phyloP scores from a whole-genome alignment of 2,797 vertebrate genomes.

The Onychomys arenicola region DNA sequence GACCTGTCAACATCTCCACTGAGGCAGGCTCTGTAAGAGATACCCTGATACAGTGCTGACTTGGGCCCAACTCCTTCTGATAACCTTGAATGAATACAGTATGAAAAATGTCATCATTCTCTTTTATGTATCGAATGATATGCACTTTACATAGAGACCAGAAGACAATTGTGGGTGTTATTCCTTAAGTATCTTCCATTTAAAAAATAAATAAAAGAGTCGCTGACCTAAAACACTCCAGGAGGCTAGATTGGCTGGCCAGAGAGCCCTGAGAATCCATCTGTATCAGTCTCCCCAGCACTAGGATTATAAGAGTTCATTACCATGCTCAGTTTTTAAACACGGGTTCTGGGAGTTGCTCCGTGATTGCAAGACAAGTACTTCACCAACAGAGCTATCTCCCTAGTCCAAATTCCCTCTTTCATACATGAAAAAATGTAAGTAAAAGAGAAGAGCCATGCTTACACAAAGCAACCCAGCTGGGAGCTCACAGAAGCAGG shows the following conservation, averaged over 20 bases:
- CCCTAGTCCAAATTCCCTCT: no score
- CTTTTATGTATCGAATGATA: neutral
- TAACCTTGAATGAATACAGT: neutral
- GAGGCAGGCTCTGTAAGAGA: fast-evolving
- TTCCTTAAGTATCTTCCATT: neutral
- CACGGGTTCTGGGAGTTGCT: neutral
- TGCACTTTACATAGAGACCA: neutral
- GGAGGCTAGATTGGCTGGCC: neutral
- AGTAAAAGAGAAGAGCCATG: neutral
- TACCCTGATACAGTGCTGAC: neutral
- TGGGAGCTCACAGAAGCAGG: neutral
- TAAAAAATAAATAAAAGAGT: no score
- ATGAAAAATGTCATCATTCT: neutral
- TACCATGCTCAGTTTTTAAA: neutral
- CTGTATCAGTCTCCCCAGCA: neutral
- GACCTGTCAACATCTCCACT: neutral
- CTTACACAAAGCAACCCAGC: neutral
- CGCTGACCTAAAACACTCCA: neutral
- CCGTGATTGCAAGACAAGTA: neutral
- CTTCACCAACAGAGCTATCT: neutral
- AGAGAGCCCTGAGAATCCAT: neutral
- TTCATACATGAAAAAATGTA: neutral
- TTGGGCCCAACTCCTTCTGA: neutral
- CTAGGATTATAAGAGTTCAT: neutral
- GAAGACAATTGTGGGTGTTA: neutral